These are phyloP conservation scores for Yoshiicerus persimilis DNA, from an alignment of 1,140 invertebrate genomes.

Conservation along the genomic window DNA sequence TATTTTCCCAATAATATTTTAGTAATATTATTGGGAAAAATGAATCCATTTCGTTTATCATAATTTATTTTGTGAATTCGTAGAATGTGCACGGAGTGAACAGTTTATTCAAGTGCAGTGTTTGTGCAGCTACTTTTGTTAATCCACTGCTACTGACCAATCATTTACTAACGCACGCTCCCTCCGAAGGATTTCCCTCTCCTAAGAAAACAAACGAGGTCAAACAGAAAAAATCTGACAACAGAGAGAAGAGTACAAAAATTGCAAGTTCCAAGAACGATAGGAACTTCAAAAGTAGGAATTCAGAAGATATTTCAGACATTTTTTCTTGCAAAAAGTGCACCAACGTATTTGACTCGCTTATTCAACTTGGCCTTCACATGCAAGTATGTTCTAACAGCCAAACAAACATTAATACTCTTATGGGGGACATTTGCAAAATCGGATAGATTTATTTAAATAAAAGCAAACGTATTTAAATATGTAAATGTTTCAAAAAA, in stretches of 20 bases:
- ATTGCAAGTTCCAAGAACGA: no score
- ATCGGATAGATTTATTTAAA: no score
- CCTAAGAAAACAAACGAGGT: neutral
- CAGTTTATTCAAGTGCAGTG: neutral
- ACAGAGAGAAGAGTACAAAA: no score
- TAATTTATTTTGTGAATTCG: neutral
- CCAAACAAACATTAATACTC: no score
- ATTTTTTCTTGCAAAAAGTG: neutral
- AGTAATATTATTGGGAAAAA: neutral
- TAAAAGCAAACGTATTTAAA: no score
- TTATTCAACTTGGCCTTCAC: neutral
- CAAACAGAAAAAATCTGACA: neutral
- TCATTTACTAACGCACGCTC: neutral
- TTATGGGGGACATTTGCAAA: no score
- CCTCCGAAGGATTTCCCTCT: neutral
- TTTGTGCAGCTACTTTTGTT: neutral
- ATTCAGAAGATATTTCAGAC: neutral
- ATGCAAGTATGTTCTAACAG: neutral
- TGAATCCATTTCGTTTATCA: neutral
- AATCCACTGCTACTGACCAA: neutral
- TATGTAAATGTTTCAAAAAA: no score
- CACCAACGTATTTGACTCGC: neutral
- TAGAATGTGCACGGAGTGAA: neutral
- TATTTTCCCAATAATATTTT: no score
- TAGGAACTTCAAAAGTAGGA: neutral